Percentiles rank a stretch among this genome's conserved stretches.
These are phyloP conservation scores for Accipiter cooperii DNA, from an alignment of 2,113 vertebrate species.

Conservation along the genomic window DNA sequence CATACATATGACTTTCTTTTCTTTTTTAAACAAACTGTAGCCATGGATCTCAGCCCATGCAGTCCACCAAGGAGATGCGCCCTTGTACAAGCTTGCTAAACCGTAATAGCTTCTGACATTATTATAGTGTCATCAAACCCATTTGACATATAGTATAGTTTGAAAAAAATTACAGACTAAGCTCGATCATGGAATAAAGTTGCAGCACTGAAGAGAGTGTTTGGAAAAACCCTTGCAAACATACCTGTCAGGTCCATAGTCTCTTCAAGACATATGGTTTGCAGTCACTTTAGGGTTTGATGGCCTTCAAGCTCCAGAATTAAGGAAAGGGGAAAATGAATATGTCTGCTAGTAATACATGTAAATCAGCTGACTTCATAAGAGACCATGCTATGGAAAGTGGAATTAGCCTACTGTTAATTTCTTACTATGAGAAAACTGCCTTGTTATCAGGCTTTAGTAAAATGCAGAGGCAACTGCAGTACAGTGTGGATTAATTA, in stretches of 20 bases:
- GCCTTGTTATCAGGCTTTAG: neutral
- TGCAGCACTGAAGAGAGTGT: neutral
- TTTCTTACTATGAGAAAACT: neutral
- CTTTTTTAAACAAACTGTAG: neutral
- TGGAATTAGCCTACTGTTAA: neutral
- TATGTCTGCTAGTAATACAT: neutral
- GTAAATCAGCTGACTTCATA: neutral
- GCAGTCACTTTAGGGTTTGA: neutral
- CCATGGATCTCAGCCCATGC: neutral
- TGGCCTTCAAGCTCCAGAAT: neutral
- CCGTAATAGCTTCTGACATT: neutral
- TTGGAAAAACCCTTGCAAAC: neutral
- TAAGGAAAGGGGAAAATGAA: neutral
- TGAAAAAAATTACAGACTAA: neutral
- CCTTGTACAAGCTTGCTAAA: neutral
- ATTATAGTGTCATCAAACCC: neutral
- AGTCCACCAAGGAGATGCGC: neutral
- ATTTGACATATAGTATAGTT: neutral
- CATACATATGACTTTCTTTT: neutral
- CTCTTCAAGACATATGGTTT: neutral
- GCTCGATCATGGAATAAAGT: neutral
- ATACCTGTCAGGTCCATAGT: neutral
- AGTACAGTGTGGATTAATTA: neutral
- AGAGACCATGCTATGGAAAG: neutral
- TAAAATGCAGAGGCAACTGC: neutral